Percentiles rank a stretch among this genome's conserved stretches.
These are phyloP conservation scores for Tetramorium bicarinatum DNA, from an alignment of 2,888 invertebrate genomes.

Conservation along the genomic window DNA sequence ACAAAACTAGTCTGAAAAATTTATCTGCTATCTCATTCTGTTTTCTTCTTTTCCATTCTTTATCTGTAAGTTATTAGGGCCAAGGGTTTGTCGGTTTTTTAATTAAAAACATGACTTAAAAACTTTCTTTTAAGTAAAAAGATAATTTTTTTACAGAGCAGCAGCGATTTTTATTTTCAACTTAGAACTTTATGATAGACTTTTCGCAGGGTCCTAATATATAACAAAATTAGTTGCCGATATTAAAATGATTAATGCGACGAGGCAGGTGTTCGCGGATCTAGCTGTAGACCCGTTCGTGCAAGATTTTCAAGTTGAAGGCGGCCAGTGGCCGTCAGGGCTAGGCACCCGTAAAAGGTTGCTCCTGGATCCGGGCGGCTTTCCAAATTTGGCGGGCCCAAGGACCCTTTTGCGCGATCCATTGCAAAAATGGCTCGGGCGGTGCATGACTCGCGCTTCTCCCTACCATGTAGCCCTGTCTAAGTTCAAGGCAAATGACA, in stretches of 20 bases:
- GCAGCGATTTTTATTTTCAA: not conserved
- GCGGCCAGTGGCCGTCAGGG: conserved; percentile 80
- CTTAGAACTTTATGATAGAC: not conserved
- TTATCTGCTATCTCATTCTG: not conserved
- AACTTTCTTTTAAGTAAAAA: not conserved
- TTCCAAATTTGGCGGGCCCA: conserved; percentile 83
- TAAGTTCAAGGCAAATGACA: conserved; percentile 81
- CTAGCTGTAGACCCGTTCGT: conserved; percentile 3
- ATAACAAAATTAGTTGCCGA: not conserved
- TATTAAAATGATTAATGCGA: not conserved
- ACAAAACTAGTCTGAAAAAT: not conserved
- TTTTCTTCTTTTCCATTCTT: not conserved
- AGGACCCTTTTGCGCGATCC: conserved; percentile 74
- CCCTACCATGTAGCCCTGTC: conserved; percentile 64
- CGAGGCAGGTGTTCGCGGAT: not conserved
- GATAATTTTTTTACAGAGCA: not conserved
- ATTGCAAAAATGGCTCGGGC: conserved; percentile 79
- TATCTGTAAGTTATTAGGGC: not conserved
- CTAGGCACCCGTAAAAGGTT: conserved; percentile 80
- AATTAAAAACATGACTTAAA: too few species aligned
- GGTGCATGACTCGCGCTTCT: conserved; percentile 68
- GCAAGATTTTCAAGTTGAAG: conserved; percentile 79
- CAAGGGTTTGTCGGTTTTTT: too few species aligned
- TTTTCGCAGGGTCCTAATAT: not conserved
- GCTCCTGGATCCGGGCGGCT: conserved; percentile 75